Base-by-base conservation (phyloP, 2,797 vertebrate genomes). In the Limosa lapponica region DNA sequence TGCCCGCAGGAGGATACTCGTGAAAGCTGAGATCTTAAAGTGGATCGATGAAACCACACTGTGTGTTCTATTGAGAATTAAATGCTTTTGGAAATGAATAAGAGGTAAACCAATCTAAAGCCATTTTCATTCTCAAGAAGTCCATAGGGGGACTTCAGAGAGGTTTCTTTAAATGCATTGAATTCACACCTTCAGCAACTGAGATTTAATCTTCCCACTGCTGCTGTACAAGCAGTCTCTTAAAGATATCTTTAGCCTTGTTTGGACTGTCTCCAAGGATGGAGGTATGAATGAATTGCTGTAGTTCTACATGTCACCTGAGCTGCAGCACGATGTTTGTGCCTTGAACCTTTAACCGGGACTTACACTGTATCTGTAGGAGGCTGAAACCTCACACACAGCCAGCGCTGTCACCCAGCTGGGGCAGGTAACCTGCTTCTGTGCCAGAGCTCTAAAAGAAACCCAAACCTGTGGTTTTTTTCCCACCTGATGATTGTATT, bases 221-320 rank as follows among this genome's bases (percentile, higher is more conserved):
- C 20, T 92, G 67, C 65, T 94, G 59, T 71, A 91, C 67, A 71
- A 57, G 24, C 44, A 64, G 36, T 78, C 59, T 90, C 87, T 85
- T 89, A 57, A 87, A 82, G 30, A 16, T 64, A 62, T 84, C 66
- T 91, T 95, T 93, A 95, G 43, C 59, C 80, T 73, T 67, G 51
- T 89, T 89, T 96, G 90, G 90, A 84, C 44, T 67, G 37, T 80
- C 75, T 94, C 91, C 90, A 94, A 84, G 89, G 75, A 51, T 11
- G n/a, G 44, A 91, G 36, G 52, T 46, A 70, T 51, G 66, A 95
- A 90, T 82, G 74, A 87, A 30, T 16, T 90, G 51, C 70, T 94
- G 77, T 86, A 86, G 52, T 78, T 86, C 17, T 82, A 15, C 70
- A 77, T 74, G 51, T 90, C 89, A 96, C 48, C 51, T 89, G 86